Percentiles rank a stretch among this genome's conserved stretches.
These are phyloP conservation scores for Drosophila flavopinicola DNA, from an alignment of 2,888 invertebrate species.

Conservation along the genomic window DNA sequence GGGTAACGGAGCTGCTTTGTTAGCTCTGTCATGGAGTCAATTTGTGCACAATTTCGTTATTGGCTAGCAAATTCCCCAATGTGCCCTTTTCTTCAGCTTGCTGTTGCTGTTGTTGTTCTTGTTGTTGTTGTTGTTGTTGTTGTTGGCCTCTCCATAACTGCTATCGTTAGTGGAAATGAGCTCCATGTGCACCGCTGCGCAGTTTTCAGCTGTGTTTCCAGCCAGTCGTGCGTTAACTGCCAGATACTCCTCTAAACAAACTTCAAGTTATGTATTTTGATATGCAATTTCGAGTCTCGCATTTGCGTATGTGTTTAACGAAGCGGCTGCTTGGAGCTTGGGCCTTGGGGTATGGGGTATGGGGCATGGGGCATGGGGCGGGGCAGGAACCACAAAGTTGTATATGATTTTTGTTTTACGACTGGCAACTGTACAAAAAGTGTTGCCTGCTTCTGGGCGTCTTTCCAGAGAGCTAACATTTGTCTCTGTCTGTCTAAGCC, in stretches of 20 bases:
- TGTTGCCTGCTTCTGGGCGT: conserved; percentile 48
- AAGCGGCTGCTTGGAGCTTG: conserved; percentile 42
- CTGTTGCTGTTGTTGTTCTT: conserved; percentile 1
- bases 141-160: conserved; percentile 25
- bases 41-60: conserved; percentile 66
- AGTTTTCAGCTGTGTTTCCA: conserved; percentile 17
- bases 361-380: neutral
- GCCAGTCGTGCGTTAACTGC: conserved; percentile 53
- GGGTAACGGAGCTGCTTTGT: conserved; percentile 21
- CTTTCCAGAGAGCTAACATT: conserved; percentile 22
- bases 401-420: conserved; percentile 69
- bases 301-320: conserved; percentile 79
- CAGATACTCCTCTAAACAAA: conserved; percentile 32
- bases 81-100: conserved; percentile 1
- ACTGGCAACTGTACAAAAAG: conserved; percentile 43
- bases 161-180: conserved; percentile 43
- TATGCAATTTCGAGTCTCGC: conserved; percentile 49
- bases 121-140: neutral
- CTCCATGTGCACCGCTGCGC: conserved; percentile 18
- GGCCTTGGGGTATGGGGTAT: neutral
- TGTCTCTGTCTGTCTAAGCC: conserved; percentile 12
- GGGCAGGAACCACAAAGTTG: conserved; percentile 68
- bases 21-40: conserved; percentile 52
- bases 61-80: conserved; percentile 42
- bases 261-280: conserved; percentile 66